Evolutionary conservation across 1,140 invertebrate genomes (phyloP), one percentile per base, ranked within the genome.

Genomic region (Drosophila lini): DNA sequence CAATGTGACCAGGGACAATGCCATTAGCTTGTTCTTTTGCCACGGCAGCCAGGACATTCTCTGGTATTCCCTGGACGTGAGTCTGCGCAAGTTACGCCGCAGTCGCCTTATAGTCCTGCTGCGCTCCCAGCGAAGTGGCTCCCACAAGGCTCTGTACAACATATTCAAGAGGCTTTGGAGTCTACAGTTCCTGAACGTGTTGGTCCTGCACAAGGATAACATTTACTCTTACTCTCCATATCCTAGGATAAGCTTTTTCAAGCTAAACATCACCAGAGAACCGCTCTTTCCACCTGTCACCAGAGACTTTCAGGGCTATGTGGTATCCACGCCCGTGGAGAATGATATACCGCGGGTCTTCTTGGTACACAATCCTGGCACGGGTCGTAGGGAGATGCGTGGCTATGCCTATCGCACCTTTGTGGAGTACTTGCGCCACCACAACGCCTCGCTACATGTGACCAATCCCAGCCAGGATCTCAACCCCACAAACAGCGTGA

Each of bases 331-430:
- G 0, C 81, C 82, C 7, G 82, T 81, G n/a, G 81, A 91, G 22
- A 90, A 90, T 42, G 89, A 91, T 62, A 42, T 91, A 41, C 90
- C 89, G 7, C 78, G 90, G 1, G 80, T 91, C 2, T 91, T 91
- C 13, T 32, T 47, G 7, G 44, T 86, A 5, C 52, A 28, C 3
- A 73, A 91, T 70, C 16, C 34, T 5, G 13, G 10, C 0, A 81
- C 73, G 0, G 65, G 68, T 9, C 34, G 19, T 1, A 52, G 44
- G n/a, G 22, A 42, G 0, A 77, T 80, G 36, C 81, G 81, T 0
- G 90, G 90, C 5, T 90, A 74, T 38, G 84, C 81, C 15, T 91
- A 80, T 77, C 77, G 79, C 28, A 74, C 88, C 2, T 78, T 91
- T 38, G 53, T 69, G 7, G 77, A 86, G 45, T 91, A 91, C 28